Conservation (phyloP, 2,797 vertebrate species). For the Anguilla anguilla region DNA sequence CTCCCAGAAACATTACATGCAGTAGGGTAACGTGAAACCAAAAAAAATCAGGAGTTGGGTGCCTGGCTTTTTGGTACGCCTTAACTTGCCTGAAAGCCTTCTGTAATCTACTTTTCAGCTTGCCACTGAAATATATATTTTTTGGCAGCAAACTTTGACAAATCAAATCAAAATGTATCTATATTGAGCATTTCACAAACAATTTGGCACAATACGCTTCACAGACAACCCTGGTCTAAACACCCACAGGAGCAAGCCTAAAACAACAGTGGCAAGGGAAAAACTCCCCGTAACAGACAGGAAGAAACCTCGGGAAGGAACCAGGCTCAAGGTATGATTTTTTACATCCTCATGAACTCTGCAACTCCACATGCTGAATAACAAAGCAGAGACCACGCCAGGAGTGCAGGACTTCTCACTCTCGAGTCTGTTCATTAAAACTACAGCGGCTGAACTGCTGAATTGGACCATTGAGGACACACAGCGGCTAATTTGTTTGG, state of each 20-base stretch:
- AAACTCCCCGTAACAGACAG: too few species aligned
- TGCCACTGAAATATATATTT: not conserved
- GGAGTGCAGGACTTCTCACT: not conserved
- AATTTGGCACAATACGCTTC: too few species aligned
- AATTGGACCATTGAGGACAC: not conserved
- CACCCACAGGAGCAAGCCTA: too few species aligned
- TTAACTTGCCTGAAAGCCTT: not conserved
- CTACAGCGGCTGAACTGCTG: not conserved
- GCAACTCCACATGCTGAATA: not conserved
- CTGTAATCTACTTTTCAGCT: not conserved
- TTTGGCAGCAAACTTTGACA: not conserved
- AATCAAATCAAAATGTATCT: too few species aligned
- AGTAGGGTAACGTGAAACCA: too few species aligned
- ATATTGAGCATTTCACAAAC: too few species aligned
- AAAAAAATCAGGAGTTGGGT: too few species aligned
- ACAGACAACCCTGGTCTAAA: too few species aligned
- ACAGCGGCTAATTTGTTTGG: not conserved
- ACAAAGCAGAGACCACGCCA: not conserved
- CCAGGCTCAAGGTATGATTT: not conserved
- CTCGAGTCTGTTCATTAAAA: not conserved
- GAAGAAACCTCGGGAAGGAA: too few species aligned
- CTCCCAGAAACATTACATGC: too few species aligned
- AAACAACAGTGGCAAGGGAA: too few species aligned
- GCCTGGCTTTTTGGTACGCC: not conserved
- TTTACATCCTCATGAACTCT: not conserved